These are phyloP conservation scores for Cyclophora punctaria DNA, from an alignment of 2,888 invertebrate species.

Conservation along the genomic window DNA sequence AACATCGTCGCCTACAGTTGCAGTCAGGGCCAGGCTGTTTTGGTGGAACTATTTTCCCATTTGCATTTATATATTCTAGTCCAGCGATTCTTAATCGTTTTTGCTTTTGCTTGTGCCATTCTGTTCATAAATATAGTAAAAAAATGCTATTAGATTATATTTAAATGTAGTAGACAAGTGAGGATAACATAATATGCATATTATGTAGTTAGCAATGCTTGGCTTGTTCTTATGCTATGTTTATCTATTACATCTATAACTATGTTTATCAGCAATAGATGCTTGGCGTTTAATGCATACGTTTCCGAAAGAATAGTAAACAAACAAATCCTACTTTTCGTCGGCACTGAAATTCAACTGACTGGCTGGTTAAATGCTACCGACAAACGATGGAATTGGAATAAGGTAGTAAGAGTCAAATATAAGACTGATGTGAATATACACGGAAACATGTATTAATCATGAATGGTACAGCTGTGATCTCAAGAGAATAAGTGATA, in stretches of 20 bases:
- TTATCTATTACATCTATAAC: too few relatives aligned
- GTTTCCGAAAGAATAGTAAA: too few relatives aligned
- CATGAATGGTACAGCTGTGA: conserved; percentile 1
- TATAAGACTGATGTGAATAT: too few relatives aligned
- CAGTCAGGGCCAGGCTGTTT: conserved; percentile 73
- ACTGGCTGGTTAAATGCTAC: conserved; percentile 2
- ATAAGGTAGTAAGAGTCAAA: conserved; percentile 66
- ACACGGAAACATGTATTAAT: too few relatives aligned
- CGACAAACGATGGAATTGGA: conserved; percentile 30
- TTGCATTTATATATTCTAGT: conserved; percentile 72
- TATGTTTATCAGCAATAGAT: too few relatives aligned
- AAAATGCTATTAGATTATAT: too few relatives aligned
- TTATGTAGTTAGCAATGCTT: too few relatives aligned
- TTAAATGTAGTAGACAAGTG: too few relatives aligned
- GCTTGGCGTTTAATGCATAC: too few relatives aligned
- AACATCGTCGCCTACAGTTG: conserved; percentile 70
- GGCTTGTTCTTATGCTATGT: too few relatives aligned
- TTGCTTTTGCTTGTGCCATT: conserved; percentile 77
- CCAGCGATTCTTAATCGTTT: conserved; percentile 73
- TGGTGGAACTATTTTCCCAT: conserved; percentile 72
- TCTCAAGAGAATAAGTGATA: conserved; percentile 4
- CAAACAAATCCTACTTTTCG: too few relatives aligned
- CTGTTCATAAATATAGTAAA: conserved; percentile 25
- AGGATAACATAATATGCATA: too few relatives aligned
- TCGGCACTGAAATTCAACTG: conserved; percentile 16